A percentile compares a stretch with the other conserved stretches of the same genome.
These are phyloP conservation scores for Falco biarmicus DNA, from an alignment of 2,797 vertebrate genomes.

Conservation along the genomic window DNA sequence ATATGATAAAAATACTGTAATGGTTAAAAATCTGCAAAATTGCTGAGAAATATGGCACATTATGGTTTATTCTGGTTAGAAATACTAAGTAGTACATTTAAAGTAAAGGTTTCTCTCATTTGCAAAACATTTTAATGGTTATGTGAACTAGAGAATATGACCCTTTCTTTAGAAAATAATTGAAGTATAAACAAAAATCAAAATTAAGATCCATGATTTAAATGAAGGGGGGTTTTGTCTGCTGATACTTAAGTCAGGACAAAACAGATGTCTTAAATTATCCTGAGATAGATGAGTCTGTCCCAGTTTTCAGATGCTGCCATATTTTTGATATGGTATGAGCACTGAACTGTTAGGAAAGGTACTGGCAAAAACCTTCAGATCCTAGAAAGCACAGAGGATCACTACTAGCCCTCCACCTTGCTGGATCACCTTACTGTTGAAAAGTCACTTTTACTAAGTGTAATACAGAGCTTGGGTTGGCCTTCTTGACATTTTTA, in stretches of 20 bases:
- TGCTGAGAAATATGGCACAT: background rate
- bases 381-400: background rate
- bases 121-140: background rate
- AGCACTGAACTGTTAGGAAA: background rate
- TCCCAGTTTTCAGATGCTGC: background rate
- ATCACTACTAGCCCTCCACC: background rate
- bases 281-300: background rate
- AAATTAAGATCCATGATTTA: background rate
- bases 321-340: rapidly evolving
- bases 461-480: background rate
- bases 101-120: background rate
- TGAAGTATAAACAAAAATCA: background rate
- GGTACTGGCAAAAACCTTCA: background rate
- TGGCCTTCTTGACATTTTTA: background rate
- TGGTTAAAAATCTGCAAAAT: background rate
- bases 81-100: background rate
- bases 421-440: background rate
- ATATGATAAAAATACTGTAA: background rate
- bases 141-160: background rate
- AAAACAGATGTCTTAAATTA: background rate
- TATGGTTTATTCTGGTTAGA: background rate
- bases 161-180: background rate
- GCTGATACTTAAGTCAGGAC: background rate
- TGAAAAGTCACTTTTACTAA: background rate
- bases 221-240: rapidly evolving